Conservation (phyloP, 2,888 invertebrate species). For the Polyommatus iphigenia region DNA sequence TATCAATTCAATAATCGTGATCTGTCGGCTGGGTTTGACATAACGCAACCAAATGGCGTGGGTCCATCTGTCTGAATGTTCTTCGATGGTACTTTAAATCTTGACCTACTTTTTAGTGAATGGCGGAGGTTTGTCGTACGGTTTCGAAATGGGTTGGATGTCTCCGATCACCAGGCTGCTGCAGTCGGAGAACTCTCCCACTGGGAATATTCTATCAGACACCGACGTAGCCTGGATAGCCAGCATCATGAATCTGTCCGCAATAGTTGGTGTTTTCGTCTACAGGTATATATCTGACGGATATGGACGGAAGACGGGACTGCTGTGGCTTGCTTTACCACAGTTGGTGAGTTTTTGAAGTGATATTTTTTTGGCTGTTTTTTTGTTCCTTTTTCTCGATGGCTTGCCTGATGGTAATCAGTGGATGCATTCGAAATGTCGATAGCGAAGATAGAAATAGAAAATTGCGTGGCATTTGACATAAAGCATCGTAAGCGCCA, state of each 20-base stretch:
- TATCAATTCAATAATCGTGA: too few relatives aligned
- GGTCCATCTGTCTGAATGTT: too few relatives aligned
- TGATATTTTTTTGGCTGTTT: not conserved
- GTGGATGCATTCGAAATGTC: too few relatives aligned
- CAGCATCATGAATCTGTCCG: constrained; percentile 25
- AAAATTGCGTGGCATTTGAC: too few relatives aligned
- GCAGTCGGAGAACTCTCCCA: constrained; percentile 21
- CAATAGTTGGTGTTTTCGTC: not conserved
- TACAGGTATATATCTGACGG: constrained; percentile 18
- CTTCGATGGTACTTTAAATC: too few relatives aligned
- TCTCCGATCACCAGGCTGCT: constrained; percentile 17
- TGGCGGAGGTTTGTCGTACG: constrained; percentile 4
- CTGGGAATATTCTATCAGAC: not conserved
- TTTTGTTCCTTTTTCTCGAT: too few relatives aligned
- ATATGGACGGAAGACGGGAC: constrained; percentile 15
- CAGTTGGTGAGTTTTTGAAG: constrained; percentile 15
- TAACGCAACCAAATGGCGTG: too few relatives aligned
- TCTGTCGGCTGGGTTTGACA: too few relatives aligned
- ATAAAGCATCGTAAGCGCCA: too few relatives aligned
- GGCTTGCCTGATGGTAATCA: too few relatives aligned
- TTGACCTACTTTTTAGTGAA: constrained; percentile 12
- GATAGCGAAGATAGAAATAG: too few relatives aligned
- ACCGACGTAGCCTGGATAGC: constrained; percentile 26
- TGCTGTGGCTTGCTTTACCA: not conserved
- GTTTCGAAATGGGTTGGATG: constrained; percentile 28